These are phyloP conservation scores for Drosophila kikkawai DNA, from an alignment of 1,140 invertebrate species.

Conservation along the genomic window DNA sequence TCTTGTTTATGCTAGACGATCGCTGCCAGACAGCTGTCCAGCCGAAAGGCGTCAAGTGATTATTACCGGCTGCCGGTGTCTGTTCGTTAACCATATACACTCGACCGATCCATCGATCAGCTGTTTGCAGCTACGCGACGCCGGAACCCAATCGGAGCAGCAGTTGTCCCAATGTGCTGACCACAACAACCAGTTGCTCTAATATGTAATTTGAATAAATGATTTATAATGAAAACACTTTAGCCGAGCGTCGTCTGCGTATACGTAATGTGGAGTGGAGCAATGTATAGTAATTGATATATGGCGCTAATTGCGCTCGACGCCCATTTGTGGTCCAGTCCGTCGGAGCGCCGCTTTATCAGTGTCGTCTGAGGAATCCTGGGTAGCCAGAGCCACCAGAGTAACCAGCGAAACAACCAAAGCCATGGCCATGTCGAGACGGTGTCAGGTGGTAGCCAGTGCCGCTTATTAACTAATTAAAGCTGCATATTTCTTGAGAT, in stretches of 20 bases:
- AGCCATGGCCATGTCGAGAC: constrained; percentile 46
- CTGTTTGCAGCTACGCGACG: constrained; percentile 35
- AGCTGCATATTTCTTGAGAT: constrained; percentile 78
- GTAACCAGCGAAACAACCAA: constrained; percentile 37
- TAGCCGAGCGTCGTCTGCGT: constrained; percentile 62
- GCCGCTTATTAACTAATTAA: constrained; percentile 80
- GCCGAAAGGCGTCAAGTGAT: constrained; percentile 37
- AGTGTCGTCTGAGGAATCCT: constrained; percentile 73
- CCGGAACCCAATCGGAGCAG: constrained; percentile 36
- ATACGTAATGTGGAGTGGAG: constrained; percentile 63
- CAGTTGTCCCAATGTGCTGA: constrained; percentile 20
- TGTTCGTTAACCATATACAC: constrained; percentile 2
- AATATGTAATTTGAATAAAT: constrained; percentile 80
- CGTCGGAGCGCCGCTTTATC: constrained; percentile 58
- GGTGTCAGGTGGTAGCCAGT: constrained; percentile 64
- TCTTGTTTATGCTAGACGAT: constrained; percentile 16
- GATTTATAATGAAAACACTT: constrained; percentile 82
- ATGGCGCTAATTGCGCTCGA: constrained; percentile 78
- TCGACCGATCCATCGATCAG: constrained; percentile 48
- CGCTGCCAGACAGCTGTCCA: constrained; percentile 41
- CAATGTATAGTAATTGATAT: constrained; percentile 75
- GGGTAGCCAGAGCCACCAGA: constrained; percentile 29
- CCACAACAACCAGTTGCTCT: constrained; percentile 56
- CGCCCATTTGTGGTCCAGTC: constrained; percentile 64
- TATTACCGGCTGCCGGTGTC: constrained; percentile 25